phyloP scores from a whole-genome alignment of 2,113 vertebrate genomes.

The Myiopsitta monachus region DNA sequence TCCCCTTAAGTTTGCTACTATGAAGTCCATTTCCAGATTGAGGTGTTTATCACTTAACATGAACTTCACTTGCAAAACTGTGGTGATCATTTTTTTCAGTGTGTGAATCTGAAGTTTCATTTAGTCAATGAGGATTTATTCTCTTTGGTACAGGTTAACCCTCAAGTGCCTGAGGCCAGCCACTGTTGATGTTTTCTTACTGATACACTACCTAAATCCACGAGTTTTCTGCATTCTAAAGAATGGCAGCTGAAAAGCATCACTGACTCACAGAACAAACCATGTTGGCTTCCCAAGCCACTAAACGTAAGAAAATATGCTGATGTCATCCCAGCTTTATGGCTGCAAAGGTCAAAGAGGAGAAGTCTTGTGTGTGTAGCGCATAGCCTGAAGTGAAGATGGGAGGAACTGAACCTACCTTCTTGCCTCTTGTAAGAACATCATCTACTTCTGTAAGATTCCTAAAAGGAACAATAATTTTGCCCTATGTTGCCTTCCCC shows the following conservation, averaged over 20 bases:
- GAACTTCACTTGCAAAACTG: neutral
- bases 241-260: neutral
- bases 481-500: neutral
- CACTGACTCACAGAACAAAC: neutral
- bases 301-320: neutral
- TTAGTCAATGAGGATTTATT: neutral
- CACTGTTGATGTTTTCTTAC: neutral
- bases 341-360: neutral
- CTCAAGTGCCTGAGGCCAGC: neutral
- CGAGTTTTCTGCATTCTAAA: neutral
- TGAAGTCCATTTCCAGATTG: neutral
- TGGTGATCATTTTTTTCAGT: neutral
- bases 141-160: neutral
- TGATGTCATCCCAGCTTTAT: neutral
- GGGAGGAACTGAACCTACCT: neutral
- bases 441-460: neutral
- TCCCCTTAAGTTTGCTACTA: neutral
- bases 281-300: neutral
- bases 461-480: neutral
- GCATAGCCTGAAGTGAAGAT: neutral
- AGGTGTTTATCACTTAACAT: neutral
- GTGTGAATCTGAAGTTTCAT: neutral
- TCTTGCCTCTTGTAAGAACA: neutral
- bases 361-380: neutral
- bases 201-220: neutral